phyloP scores from a whole-genome alignment of 64 coral and sea anemone species.

The Acropora yongei region DNA sequence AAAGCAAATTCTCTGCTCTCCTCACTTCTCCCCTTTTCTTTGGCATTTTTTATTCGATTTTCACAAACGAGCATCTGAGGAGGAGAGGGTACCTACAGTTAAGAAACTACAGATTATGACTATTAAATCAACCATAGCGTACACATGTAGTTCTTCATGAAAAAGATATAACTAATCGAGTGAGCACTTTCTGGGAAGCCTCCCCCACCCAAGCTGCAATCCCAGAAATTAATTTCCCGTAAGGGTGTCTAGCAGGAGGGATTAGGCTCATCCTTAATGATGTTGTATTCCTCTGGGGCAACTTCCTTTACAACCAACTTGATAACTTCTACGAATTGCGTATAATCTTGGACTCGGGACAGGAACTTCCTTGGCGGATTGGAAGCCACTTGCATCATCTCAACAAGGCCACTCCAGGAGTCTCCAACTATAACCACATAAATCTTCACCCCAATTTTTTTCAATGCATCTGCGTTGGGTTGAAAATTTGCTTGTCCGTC shows the following conservation, averaged over 20 bases:
- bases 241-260: not conserved
- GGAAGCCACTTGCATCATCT: not conserved
- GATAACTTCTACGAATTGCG: not conserved
- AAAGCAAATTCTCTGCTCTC: too few species aligned
- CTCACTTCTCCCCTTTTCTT: too few species aligned
- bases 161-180: too few species aligned
- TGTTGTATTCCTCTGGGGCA: not conserved
- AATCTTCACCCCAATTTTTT: not conserved
- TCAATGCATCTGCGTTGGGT: not conserved
- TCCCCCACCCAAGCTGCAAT: not conserved
- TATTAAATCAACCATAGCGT: too few species aligned
- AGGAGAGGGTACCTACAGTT: too few species aligned
- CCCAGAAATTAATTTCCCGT: not conserved
- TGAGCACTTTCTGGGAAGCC: too few species aligned
- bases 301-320: constrained; percentile 20
- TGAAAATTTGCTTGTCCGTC: constrained; percentile 10
- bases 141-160: too few species aligned
- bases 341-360: not conserved
- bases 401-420: not conserved
- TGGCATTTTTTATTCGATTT: too few species aligned
- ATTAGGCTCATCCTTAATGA: not conserved
- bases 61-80: too few species aligned
- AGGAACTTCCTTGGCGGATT: not conserved
- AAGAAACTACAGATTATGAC: too few species aligned
- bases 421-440: constrained; percentile 7